Conservation (phyloP, 2,797 vertebrate genomes). For the Babyrousa celebensis region DNA sequence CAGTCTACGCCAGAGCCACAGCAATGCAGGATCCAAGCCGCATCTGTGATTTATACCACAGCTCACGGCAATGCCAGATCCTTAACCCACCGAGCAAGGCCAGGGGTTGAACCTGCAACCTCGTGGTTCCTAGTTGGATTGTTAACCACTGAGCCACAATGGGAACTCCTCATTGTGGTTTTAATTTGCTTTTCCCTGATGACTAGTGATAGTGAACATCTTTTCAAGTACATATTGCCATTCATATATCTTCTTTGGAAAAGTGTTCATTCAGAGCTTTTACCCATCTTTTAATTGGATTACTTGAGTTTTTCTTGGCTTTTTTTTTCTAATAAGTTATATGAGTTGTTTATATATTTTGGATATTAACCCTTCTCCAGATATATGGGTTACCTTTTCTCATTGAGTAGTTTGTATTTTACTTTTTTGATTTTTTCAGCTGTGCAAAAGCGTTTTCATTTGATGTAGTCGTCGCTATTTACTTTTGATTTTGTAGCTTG, state of each 20-base stretch:
- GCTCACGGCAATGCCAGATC: too few species aligned
- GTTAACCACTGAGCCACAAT: too few species aligned
- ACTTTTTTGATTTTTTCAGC: neutral
- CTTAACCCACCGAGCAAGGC: too few species aligned
- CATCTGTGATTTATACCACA: too few species aligned
- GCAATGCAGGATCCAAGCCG: too few species aligned
- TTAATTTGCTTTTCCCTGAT: neutral
- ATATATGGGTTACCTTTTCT: neutral
- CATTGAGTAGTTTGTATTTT: neutral
- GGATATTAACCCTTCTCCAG: neutral
- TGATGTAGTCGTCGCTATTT: neutral
- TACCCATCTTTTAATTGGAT: neutral
- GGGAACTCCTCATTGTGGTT: neutral
- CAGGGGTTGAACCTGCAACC: too few species aligned
- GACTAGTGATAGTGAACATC: neutral
- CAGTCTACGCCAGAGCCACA: too few species aligned
- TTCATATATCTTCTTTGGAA: neutral
- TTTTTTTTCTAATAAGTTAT: neutral
- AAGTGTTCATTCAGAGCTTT: neutral
- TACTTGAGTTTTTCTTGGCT: too few species aligned
- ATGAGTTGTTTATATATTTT: neutral
- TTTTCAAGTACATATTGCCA: neutral
- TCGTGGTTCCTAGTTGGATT: too few species aligned
- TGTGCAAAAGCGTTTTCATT: neutral
- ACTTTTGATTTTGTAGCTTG: neutral